Percentiles rank a stretch among this genome's conserved stretches.
phyloP scores from a whole-genome alignment of 1,140 invertebrate species.

The Hormaphis cornu region DNA sequence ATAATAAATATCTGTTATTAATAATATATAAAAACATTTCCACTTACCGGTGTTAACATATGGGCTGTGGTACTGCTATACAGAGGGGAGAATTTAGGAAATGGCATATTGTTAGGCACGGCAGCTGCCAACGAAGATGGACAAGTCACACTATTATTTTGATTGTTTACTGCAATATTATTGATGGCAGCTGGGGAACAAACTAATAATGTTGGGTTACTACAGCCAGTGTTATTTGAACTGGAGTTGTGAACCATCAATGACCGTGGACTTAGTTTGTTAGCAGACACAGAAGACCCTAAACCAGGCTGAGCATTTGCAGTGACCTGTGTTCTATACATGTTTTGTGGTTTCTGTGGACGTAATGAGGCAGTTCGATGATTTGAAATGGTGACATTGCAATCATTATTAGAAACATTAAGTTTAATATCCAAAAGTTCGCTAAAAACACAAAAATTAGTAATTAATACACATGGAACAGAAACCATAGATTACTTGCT shows the following conservation, averaged over 20 bases:
- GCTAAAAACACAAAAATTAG: neutral
- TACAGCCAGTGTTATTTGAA: neutral
- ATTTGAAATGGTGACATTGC: neutral
- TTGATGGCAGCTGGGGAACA: constrained; percentile 8
- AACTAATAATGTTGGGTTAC: constrained; percentile 23
- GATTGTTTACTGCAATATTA: neutral
- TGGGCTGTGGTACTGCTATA: constrained; percentile 13
- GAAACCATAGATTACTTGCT: neutral
- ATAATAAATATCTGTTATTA: too few species aligned
- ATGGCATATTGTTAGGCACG: neutral
- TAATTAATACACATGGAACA: neutral
- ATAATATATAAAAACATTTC: too few species aligned
- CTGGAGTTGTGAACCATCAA: constrained; percentile 13
- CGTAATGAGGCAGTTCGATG: neutral
- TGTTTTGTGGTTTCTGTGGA: neutral
- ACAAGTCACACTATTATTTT: constrained; percentile 1
- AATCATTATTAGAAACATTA: neutral
- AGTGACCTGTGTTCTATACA: neutral
- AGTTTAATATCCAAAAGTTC: neutral
- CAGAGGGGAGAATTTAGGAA: neutral
- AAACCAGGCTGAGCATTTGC: neutral
- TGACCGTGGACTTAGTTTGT: neutral
- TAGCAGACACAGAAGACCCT: neutral
- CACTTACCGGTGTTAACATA: constrained; percentile 9
- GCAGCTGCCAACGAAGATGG: neutral